phyloP scores from a whole-genome alignment of 2,888 invertebrate genomes.

The Yponomeuta evonymella region DNA sequence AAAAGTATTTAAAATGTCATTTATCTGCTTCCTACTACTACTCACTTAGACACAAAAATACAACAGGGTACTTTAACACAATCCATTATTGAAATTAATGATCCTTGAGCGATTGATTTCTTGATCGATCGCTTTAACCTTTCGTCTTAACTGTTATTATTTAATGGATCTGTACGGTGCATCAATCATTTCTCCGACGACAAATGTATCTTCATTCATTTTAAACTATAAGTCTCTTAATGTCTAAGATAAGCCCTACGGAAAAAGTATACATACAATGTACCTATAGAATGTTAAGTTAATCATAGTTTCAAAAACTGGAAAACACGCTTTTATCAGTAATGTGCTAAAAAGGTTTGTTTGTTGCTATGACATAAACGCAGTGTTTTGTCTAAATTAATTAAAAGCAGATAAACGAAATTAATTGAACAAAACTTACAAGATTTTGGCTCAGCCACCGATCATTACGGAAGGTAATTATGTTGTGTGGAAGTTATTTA shows the following conservation, averaged over 20 bases:
- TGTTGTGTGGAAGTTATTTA: too few relatives aligned
- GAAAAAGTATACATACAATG: background rate
- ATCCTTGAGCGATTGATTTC: constrained; percentile 64
- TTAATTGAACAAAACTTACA: too few relatives aligned
- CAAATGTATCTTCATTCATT: constrained; percentile 48
- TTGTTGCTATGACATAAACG: too few relatives aligned
- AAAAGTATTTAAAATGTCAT: constrained; percentile 44
- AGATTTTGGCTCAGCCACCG: too few relatives aligned
- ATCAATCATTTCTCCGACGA: constrained; percentile 67
- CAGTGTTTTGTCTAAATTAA: too few relatives aligned
- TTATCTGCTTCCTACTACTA: background rate
- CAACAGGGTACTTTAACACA: constrained; percentile 34
- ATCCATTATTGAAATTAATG: constrained; percentile 57
- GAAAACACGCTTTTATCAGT: too few relatives aligned
- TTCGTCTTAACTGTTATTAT: constrained; percentile 67
- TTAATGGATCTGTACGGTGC: constrained; percentile 60
- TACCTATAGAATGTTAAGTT: too few relatives aligned
- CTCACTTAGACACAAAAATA: background rate
- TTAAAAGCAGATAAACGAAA: too few relatives aligned
- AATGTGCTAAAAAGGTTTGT: too few relatives aligned
- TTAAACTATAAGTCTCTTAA: constrained; percentile 24
- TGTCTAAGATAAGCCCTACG: constrained; percentile 12
- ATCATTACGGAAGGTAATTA: too few relatives aligned
- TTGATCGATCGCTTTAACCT: constrained; percentile 64
- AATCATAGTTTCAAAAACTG: too few relatives aligned